Evolutionary conservation across 1,140 invertebrate genomes (phyloP), one percentile per base, ranked within the genome.

Genomic region (Drosophila lacertosa): DNA sequence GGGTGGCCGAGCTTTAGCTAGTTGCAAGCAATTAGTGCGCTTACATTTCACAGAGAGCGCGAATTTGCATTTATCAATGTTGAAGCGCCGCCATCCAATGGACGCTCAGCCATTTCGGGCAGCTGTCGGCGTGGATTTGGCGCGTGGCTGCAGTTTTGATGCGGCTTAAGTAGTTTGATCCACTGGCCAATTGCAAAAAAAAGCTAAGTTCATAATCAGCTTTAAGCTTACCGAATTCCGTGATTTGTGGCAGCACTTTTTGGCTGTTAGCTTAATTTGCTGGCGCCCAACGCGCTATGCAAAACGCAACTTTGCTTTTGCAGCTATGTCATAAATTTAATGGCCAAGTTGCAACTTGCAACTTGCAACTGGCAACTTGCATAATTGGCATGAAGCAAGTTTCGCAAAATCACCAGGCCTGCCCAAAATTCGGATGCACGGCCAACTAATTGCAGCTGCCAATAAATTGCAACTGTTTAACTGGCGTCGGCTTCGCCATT

Each of bases 371-470:
- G n/a, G n/a, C n/a, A n/a, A n/a, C n/a, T n/a, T n/a, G n/a, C n/a
- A n/a, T n/a, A 42, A 55, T 63, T 57, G 67, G 67, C 67, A 60
- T 51, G 39, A 35, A 44, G 45, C 54, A 66, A 64, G 50, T 55
- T 50, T 65, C 60, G 18, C 58, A 20, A 33, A 4, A 24, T 1
- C 48, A 32, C 53, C 44, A 11, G 16, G 44, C 5, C 55, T 35
- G 47, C 24, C 20, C 22, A 18, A 29, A 29, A 22, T 42, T 39
- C 76, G 72, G 63, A 81, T 69, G 68, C 76, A 32, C 53, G 76
- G 47, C 67, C 68, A 45, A 68, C 51, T 77, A 84, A 80, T 80
- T 80, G 58, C 62, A 70, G 40, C 59, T 80, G 68, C 73, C 77
- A 79, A 76, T 76, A 76, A 66, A 54, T 54, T 70, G 74, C 65